Percentiles rank a stretch among this genome's conserved stretches.
phyloP scores from a whole-genome alignment of 1,140 invertebrate genomes.

The Procambarus virginalis region DNA sequence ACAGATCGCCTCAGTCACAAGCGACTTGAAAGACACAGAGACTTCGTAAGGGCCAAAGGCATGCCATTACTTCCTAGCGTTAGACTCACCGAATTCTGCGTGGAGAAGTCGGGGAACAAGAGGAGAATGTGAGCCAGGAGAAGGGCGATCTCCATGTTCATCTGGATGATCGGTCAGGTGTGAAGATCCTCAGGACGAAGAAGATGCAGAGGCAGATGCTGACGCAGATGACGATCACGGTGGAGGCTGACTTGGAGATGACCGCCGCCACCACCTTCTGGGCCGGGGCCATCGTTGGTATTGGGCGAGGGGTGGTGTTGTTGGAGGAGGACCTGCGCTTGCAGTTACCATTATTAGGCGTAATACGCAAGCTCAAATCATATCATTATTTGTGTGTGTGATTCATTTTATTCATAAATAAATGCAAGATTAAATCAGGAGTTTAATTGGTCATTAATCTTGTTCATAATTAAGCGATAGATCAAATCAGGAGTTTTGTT shows the following conservation, averaged over 20 bases:
- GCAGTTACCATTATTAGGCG: no score
- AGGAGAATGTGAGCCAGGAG: constrained; percentile 72
- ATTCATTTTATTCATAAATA: no score
- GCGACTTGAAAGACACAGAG: no score
- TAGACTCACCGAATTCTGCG: constrained; percentile 39
- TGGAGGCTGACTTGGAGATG: constrained; percentile 72
- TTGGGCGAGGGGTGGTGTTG: constrained; percentile 72
- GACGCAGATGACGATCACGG: constrained; percentile 72
- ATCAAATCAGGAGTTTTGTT: no score
- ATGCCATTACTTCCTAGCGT: no score
- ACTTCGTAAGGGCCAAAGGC: no score
- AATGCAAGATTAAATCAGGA: no score
- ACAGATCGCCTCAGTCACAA: no score
- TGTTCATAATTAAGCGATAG: no score
- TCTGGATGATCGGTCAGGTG: constrained; percentile 73
- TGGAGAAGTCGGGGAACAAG: constrained; percentile 68
- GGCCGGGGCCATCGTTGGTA: constrained; percentile 71
- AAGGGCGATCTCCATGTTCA: constrained; percentile 73
- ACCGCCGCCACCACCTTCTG: constrained; percentile 72
- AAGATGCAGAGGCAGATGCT: constrained; percentile 71
- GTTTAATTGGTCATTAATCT: no score
- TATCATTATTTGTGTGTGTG: no score
- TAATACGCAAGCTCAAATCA: no score
- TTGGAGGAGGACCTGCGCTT: constrained; percentile 66
- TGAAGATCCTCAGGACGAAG: constrained; percentile 72